Evolutionary conservation across 1,140 invertebrate genomes (phyloP), one percentile per base, ranked within the genome.

Genomic region (Meloidogyne floridensis): DNA sequence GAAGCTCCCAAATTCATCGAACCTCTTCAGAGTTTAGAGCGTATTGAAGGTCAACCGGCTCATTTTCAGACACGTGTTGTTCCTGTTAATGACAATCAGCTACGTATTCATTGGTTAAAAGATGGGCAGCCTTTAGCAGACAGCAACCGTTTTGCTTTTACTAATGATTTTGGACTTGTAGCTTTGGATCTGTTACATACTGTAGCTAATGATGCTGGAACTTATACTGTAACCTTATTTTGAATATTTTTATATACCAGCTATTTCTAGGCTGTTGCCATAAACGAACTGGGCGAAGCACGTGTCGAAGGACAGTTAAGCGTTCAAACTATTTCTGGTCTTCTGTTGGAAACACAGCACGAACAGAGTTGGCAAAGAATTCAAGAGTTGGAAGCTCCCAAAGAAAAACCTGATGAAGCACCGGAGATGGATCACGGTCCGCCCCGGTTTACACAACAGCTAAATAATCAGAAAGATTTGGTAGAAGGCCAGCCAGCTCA

Each of bases 51-150:
- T 10, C 95, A 98, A 91, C 93, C 94, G 0, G 94, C 96, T 0
- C 93, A 95, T 77, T 98, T 99, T 88, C 96, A 98, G 91, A 97
- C 95, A 87, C 93, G 94, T 80, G 94, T 99, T 5, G 94, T 96
- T 89, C 97, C 97, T 0, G 95, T 96, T 91, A 94, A 95, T 84
- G 97, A 99, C 93, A 94, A 96, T 1, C 95, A 94, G 82, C 92
- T 98, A 9, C 43, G 65, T 43, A 82, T 90, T 59, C 79, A 84
- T 75, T 90, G 88, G 88, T 87, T 80, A 80, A 88, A 90, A 69
- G 87, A 90, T 81, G 88, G 90, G 0, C 84, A 87, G 13, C 89
- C 90, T 18, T 75, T 90, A 11, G 70, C 53, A 47, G 85, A 90
- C 78, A 81, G 83, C 75, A 89, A 89, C 65, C 70, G 89, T 51